Evolutionary conservation across 2,888 invertebrate species (phyloP).

Genomic region (Caenorhabditis wallacei): DNA sequence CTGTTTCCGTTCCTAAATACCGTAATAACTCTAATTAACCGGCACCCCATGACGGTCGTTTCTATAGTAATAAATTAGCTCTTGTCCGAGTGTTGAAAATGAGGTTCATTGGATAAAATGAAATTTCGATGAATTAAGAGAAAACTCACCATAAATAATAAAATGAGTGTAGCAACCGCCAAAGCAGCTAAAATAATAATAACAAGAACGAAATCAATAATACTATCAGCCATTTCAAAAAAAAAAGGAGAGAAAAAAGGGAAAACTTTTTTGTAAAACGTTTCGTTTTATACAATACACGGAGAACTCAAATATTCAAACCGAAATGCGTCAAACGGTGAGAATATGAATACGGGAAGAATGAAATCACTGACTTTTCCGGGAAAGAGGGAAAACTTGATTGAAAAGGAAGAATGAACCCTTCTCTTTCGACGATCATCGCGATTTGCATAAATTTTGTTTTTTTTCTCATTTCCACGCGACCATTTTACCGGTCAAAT

Average conservation of each 20-base stretch:
- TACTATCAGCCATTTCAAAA: conserved; percentile 57
- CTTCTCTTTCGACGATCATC: conserved; percentile 5
- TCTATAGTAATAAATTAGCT: no score
- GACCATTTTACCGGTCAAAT: conserved; percentile 38
- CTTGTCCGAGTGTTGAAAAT: no score
- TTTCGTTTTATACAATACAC: conserved; percentile 52
- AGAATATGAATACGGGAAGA: not conserved
- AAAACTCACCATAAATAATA: conserved; percentile 54
- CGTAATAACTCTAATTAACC: no score
- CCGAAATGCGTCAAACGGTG: conserved; percentile 51
- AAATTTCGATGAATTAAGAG: no score
- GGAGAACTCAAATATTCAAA: conserved; percentile 26
- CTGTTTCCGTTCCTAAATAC: no score
- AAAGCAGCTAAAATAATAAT: conserved; percentile 42
- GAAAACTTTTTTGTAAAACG: conserved; percentile 37
- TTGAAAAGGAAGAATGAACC: conserved; percentile 17
- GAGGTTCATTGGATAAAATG: no score
- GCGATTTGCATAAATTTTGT: conserved; percentile 44
- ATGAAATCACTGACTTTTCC: conserved; percentile 29
- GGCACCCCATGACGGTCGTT: no score
- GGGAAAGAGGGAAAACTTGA: conserved; percentile 17
- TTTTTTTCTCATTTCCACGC: conserved; percentile 1
- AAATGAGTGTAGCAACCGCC: conserved; percentile 42
- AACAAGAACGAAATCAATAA: conserved; percentile 56
- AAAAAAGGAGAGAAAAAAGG: not conserved